Conservation (phyloP, 2,888 invertebrate species). For the Drosophila lutescens region DNA sequence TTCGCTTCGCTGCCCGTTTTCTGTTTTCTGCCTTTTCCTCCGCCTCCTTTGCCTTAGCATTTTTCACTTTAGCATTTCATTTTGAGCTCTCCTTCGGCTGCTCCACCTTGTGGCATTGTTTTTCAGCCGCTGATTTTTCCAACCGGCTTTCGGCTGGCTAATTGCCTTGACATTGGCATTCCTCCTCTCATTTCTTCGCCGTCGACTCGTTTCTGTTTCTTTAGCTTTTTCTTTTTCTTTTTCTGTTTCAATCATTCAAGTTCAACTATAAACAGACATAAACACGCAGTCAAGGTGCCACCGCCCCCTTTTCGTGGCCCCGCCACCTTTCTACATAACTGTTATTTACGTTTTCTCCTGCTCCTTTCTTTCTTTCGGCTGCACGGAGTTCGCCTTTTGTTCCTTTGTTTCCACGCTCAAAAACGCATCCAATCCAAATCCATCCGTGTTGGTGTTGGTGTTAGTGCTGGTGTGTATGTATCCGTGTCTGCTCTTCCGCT, state of each 20-base stretch:
- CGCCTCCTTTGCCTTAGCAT: slow-evolving; percentile 10
- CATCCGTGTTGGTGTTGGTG: not conserved
- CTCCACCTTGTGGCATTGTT: slow-evolving; percentile 48
- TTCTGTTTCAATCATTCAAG: slow-evolving; percentile 57
- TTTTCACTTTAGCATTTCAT: slow-evolving; percentile 44
- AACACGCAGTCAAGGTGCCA: slow-evolving; percentile 27
- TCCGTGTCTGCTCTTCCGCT: slow-evolving; percentile 45
- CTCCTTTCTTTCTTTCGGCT: slow-evolving; percentile 7
- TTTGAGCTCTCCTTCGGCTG: slow-evolving; percentile 39
- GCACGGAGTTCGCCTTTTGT: slow-evolving; percentile 21
- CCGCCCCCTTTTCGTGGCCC: slow-evolving; percentile 1
- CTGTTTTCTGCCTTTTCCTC: slow-evolving; percentile 18
- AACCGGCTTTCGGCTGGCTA: slow-evolving; percentile 79
- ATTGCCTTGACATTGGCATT: slow-evolving; percentile 80
- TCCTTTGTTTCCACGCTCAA: slow-evolving; percentile 57
- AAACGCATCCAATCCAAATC: slow-evolving; percentile 34
- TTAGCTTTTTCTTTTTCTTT: too few relatives aligned
- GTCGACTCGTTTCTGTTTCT: too few relatives aligned
- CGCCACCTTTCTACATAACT: slow-evolving; percentile 17
- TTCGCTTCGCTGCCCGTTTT: slow-evolving; percentile 49
- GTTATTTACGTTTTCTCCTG: slow-evolving; percentile 48
- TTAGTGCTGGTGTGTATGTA: slow-evolving; percentile 54
- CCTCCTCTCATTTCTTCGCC: slow-evolving; percentile 30
- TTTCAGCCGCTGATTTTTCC: slow-evolving; percentile 67
- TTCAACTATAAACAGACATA: slow-evolving; percentile 56